phyloP scores from a whole-genome alignment of 2,113 vertebrate species.

The Microtus pennsylvanicus region DNA sequence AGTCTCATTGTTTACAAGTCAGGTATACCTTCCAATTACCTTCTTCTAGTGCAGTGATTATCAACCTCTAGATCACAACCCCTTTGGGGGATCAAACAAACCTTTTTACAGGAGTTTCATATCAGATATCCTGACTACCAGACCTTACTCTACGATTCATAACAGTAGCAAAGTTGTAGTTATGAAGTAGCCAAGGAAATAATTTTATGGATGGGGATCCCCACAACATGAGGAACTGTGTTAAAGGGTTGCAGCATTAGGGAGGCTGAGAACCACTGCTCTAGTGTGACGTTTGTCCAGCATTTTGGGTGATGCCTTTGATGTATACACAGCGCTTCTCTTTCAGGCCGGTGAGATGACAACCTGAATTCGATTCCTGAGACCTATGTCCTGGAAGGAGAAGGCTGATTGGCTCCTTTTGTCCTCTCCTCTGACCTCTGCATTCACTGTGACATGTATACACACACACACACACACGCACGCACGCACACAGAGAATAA shows the following conservation, averaged over 20 bases:
- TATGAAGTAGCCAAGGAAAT: background rate
- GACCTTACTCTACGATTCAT: background rate
- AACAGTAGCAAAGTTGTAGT: no score
- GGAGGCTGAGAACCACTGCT: background rate
- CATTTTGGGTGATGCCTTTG: conserved; percentile 21
- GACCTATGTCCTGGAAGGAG: no score
- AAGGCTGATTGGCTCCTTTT: background rate
- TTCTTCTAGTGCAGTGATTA: background rate
- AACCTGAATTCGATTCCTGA: background rate
- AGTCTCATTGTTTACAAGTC: background rate
- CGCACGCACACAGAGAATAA: background rate
- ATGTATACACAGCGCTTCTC: background rate
- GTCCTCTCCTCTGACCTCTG: background rate
- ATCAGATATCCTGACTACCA: background rate
- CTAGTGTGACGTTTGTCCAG: background rate
- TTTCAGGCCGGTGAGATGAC: background rate
- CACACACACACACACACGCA: no score
- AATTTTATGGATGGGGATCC: background rate
- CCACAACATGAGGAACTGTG: background rate
- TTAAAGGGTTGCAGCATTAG: background rate
- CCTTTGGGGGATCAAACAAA: background rate
- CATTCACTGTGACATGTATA: background rate
- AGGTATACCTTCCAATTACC: background rate
- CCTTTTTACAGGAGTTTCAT: background rate
- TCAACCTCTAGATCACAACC: background rate